phyloP scores from a whole-genome alignment of 35 echinoderm and acorn worm genomes.

The Ophiothrix spiculata region DNA sequence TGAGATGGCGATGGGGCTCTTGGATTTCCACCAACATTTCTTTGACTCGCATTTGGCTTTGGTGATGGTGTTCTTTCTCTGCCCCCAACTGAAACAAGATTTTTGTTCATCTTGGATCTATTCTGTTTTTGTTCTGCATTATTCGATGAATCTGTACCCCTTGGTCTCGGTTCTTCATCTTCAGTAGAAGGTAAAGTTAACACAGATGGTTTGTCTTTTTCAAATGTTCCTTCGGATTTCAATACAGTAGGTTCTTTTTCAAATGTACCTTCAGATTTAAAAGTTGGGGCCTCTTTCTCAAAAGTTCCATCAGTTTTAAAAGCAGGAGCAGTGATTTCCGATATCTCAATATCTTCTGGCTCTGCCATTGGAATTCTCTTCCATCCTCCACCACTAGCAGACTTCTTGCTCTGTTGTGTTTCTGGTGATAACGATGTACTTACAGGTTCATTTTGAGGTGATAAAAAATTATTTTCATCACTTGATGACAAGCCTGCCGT shows the following conservation, averaged over 20 bases:
- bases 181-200: background rate
- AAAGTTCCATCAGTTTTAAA: background rate
- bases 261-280: too few relatives aligned
- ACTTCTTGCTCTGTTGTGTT: background rate
- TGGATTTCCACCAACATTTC: too few relatives aligned
- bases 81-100: too few relatives aligned
- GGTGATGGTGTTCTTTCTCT: too few relatives aligned
- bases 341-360: background rate
- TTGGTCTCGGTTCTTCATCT: too few relatives aligned
- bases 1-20: background rate
- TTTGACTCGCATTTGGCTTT: too few relatives aligned
- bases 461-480: background rate
- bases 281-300: background rate
- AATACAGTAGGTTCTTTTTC: too few relatives aligned
- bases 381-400: background rate
- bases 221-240: slow-evolving; percentile 4
- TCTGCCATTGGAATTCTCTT: slow-evolving; percentile 3
- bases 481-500: background rate
- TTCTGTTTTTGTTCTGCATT: too few relatives aligned
- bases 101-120: too few relatives aligned
- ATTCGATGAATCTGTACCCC: too few relatives aligned
- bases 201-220: background rate
- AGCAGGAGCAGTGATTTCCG: background rate
- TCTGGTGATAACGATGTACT: background rate
- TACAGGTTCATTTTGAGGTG: background rate